Evolutionary conservation across 2,797 vertebrate genomes (phyloP).

Genomic region (Hydrocynus forskahlii): DNA sequence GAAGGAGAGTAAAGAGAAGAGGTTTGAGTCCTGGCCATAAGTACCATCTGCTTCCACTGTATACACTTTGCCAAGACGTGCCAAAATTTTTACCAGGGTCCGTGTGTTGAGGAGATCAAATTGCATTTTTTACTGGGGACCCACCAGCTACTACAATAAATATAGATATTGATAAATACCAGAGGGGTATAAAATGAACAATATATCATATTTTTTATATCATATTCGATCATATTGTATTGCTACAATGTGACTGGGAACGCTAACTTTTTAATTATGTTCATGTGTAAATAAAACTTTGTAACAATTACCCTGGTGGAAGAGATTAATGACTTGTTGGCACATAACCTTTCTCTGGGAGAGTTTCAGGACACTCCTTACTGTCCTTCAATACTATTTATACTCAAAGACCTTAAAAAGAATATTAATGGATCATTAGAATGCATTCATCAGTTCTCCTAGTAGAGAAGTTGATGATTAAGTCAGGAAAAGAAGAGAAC

Average conservation of each 20-base stretch:
- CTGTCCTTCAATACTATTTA: slow-evolving; percentile 75
- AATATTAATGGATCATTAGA: slow-evolving; percentile 75
- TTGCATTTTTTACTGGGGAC: slow-evolving; percentile 33
- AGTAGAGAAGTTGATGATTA: slow-evolving; percentile 62
- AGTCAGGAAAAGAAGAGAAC: slow-evolving; percentile 63
- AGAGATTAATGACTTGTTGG: slow-evolving; percentile 71
- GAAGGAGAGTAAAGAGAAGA: slow-evolving; percentile 75
- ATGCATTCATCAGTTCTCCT: slow-evolving; percentile 67
- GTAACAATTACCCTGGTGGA: slow-evolving; percentile 53
- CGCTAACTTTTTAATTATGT: slow-evolving; percentile 12
- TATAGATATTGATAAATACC: slow-evolving; percentile 32
- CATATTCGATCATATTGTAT: background rate
- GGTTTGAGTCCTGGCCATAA: slow-evolving; percentile 85
- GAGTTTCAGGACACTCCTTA: slow-evolving; percentile 41
- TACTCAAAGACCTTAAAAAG: slow-evolving; percentile 64
- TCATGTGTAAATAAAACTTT: slow-evolving; percentile 52
- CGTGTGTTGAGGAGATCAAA: slow-evolving; percentile 25
- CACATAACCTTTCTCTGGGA: slow-evolving; percentile 54
- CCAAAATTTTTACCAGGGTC: slow-evolving; percentile 76
- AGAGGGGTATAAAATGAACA: background rate
- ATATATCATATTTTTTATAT: background rate
- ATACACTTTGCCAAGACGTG: slow-evolving; percentile 87
- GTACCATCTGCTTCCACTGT: slow-evolving; percentile 91
- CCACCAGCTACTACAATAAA: slow-evolving; percentile 25
- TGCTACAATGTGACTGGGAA: background rate